Evolutionary conservation across 2,888 invertebrate genomes (phyloP).

Genomic region (Zygogramma bicolorata): DNA sequence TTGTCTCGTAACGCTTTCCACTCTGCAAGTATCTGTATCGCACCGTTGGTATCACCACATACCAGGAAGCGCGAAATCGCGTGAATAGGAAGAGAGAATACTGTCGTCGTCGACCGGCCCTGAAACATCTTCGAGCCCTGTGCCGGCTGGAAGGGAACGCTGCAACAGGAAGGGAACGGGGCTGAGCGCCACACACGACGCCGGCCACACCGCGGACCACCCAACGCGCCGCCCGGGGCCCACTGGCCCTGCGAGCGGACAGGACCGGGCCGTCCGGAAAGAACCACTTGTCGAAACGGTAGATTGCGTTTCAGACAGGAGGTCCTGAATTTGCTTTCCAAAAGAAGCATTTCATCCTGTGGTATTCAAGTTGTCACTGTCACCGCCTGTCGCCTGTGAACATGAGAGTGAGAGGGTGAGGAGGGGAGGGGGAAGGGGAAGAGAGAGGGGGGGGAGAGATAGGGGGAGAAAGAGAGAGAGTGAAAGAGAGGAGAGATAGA

Average conservation of each 20-base stretch:
- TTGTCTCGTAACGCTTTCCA: no score
- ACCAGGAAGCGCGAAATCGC: constrained; percentile 20
- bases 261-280: constrained; percentile 26
- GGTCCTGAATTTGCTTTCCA: no score
- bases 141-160: constrained; percentile 38
- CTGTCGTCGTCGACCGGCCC: constrained; percentile 13
- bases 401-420: no score
- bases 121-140: constrained; percentile 22
- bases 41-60: no score
- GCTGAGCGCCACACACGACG: constrained; percentile 65
- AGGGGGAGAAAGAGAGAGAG: no score
- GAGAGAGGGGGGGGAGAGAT: no score
- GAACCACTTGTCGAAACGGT: constrained; percentile 24
- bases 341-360: no score
- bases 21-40: no score
- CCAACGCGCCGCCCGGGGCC: constrained; percentile 59
- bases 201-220: constrained; percentile 67
- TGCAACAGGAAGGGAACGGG: constrained; percentile 42
- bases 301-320: background rate
- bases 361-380: no score
- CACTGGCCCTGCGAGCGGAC: constrained; percentile 25
- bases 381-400: background rate
- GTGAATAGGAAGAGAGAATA: background rate
- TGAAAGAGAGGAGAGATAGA: no score
- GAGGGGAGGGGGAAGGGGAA: no score